phyloP scores from a whole-genome alignment of 92 coral and sea anemone genomes.

The Siderastrea siderea region DNA sequence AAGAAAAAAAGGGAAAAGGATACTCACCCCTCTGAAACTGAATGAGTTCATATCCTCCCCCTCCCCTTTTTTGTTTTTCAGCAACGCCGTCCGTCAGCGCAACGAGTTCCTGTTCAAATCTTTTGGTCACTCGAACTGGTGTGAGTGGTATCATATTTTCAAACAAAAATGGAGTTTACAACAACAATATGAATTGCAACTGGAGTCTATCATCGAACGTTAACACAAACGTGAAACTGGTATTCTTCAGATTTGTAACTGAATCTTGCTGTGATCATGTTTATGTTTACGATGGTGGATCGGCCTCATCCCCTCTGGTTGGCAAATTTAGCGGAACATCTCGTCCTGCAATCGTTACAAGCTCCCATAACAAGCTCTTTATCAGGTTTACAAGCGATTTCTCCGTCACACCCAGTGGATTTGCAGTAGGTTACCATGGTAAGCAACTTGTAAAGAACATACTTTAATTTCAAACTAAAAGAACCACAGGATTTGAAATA shows the following conservation, averaged over 20 bases:
- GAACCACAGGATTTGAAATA: no score
- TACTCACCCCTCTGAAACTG: no score
- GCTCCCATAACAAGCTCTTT: slow-evolving; percentile 4
- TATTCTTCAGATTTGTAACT: slow-evolving; percentile 25
- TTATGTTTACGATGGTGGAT: slow-evolving; percentile 11
- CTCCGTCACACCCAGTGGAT: neutral
- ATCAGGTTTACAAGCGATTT: neutral
- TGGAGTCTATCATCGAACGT: slow-evolving; percentile 36
- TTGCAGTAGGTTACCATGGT: slow-evolving; percentile 25
- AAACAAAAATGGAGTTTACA: neutral
- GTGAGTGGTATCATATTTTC: slow-evolving; percentile 17
- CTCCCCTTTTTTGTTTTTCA: neutral
- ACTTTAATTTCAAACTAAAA: no score
- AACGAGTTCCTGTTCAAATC: slow-evolving; percentile 7
- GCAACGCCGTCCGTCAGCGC: neutral
- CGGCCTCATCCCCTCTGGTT: slow-evolving; percentile 3
- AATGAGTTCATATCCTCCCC: no score
- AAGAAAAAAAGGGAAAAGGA: no score
- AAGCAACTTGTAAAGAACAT: neutral
- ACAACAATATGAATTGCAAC: neutral
- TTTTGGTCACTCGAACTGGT: neutral
- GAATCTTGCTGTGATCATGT: neutral
- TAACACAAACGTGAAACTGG: slow-evolving; percentile 27
- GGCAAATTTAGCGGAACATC: neutral
- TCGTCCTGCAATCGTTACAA: neutral